Base-by-base conservation (phyloP, 2,113 vertebrate genomes). In the Hassar affinis region DNA sequence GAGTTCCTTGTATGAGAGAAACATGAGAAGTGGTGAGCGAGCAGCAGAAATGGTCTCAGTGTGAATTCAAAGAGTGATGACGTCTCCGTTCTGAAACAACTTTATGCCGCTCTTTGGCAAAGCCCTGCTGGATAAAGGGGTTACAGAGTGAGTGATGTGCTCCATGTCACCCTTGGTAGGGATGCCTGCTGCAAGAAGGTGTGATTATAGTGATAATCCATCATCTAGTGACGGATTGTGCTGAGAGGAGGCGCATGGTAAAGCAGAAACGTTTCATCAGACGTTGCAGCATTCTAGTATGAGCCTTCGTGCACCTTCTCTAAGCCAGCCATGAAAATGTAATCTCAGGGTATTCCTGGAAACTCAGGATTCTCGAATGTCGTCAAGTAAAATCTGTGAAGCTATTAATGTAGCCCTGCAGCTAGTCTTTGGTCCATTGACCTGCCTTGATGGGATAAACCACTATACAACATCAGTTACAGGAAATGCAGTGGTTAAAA, bases 171-270 rank as follows among this genome's bases (percentile, higher is more conserved):
- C 68, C 79, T 45, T 56, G n/a, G 64, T 85, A 64, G 76, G 33
- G 57, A 27, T 69, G 64, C 59, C 68, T 61, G 81, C 80, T 74
- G 75, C n/a, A 77, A 35, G 80, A 66, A 84, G 27, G 80, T 59
- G 78, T 80, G 69, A 85, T 83, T 30, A 79, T 4, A 78, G 84
- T 79, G 54, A 87, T 85, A 71, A 88, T 84, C 85, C 49, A 87
- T 89, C 76, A 84, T 86, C 51, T 80, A 71, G 66, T 69, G 80
- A 85, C 18, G 25, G 42, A 15, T 3, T 59, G 20, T 20, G 10
- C 64, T 71, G n/a, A 74, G 30, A 56, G 69, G 74, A 56, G 57
- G 77, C 75, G 59, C 33, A 77, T 83, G 81, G 85, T 71, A 89
- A 81, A 68, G 56, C n/a, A 68, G 56, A 56, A 71, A 79, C 42